Conservation (phyloP, 2,113 vertebrate species). For the Anguilla rostrata region DNA sequence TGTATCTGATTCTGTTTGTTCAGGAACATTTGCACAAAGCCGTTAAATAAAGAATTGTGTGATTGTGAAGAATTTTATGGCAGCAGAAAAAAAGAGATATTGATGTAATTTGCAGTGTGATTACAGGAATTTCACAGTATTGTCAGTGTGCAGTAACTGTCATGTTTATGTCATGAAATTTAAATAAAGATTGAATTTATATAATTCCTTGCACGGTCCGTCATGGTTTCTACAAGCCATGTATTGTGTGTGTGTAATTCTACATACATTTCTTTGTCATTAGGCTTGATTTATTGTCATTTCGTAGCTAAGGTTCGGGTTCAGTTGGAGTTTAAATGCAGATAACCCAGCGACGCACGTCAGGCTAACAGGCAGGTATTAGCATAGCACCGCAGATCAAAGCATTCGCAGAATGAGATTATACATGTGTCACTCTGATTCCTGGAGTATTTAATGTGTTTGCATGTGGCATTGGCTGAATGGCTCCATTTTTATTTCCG, state of each 20-base stretch:
- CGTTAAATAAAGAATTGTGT: not conserved
- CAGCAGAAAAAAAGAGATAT: not conserved
- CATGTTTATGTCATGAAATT: conserved; percentile 11
- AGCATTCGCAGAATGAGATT: not conserved
- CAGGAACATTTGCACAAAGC: not conserved
- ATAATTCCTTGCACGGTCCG: not conserved
- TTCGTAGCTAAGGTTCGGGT: not conserved
- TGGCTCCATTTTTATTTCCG: not conserved
- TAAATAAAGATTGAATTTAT: not conserved
- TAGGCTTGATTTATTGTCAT: conserved; percentile 1
- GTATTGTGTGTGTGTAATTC: not conserved
- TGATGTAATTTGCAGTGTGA: not conserved
- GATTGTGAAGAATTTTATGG: not conserved
- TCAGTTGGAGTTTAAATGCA: not conserved
- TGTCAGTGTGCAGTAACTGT: not conserved
- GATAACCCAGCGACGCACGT: not conserved
- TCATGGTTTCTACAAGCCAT: not conserved
- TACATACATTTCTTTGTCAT: not conserved
- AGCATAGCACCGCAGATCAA: not conserved
- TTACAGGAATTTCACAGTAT: not conserved
- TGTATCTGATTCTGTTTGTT: not conserved
- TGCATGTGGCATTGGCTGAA: not conserved
- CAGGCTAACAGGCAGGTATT: not conserved
- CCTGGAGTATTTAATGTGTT: not conserved
- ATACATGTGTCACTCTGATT: not conserved